A percentile compares a stretch with the other conserved stretches of the same genome.
phyloP scores from a whole-genome alignment of 2,888 invertebrate species.

The Drosophila seclusa region DNA sequence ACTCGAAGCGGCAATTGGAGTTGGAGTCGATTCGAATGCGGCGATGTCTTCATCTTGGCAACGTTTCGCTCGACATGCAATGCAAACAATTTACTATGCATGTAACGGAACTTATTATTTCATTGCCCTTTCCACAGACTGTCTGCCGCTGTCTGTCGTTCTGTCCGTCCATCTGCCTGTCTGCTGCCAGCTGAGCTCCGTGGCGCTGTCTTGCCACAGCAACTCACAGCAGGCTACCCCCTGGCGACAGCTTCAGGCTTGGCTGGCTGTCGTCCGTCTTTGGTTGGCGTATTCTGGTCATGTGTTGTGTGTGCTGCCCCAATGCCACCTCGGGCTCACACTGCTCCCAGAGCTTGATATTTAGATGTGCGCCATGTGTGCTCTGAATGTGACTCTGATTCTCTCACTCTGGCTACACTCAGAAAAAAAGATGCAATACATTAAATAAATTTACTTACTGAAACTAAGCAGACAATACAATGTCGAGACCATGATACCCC shows the following conservation, averaged over 20 bases:
- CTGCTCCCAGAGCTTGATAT: slow-evolving; percentile 18
- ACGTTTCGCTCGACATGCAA: slow-evolving; percentile 35
- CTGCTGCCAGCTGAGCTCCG: slow-evolving; percentile 32
- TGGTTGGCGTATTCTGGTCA: slow-evolving; percentile 50
- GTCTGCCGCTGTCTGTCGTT: neutral
- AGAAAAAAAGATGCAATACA: neutral
- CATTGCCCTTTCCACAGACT: slow-evolving; percentile 24
- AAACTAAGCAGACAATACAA: no score
- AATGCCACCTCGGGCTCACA: slow-evolving; percentile 38
- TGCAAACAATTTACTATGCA: slow-evolving; percentile 63
- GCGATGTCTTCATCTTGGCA: slow-evolving; percentile 42
- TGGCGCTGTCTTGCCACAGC: slow-evolving; percentile 31
- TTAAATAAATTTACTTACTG: neutral
- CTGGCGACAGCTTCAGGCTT: slow-evolving; percentile 26
- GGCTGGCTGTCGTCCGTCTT: slow-evolving; percentile 18
- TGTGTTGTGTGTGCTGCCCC: slow-evolving; percentile 36
- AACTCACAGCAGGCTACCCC: slow-evolving; percentile 34
- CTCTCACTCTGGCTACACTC: neutral
- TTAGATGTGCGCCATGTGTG: slow-evolving; percentile 25
- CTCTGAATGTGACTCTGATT: slow-evolving; percentile 7
- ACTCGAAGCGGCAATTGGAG: neutral
- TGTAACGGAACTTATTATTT: slow-evolving; percentile 73
- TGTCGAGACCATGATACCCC: no score
- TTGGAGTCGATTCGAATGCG: slow-evolving; percentile 1
- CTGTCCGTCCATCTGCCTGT: slow-evolving; percentile 7